Evolutionary conservation across 2,888 invertebrate species (phyloP).

Genomic region (Drosophila greeni): DNA sequence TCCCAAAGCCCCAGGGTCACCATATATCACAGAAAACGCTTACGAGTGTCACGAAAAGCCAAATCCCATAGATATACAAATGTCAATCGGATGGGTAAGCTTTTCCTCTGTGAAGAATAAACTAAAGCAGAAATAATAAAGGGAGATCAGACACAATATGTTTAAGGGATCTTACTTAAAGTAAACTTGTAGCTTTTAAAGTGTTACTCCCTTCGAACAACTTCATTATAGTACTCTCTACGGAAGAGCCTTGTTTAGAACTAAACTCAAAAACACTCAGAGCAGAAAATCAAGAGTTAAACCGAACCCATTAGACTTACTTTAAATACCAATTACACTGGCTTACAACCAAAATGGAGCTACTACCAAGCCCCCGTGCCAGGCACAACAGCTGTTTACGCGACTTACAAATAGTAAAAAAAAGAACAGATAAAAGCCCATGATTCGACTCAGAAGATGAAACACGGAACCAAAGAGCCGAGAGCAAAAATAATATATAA

Average conservation of each 20-base stretch:
- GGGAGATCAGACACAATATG: neutral
- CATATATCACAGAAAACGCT: too few relatives aligned
- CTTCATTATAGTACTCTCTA: too few relatives aligned
- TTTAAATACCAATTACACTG: slow-evolving; percentile 1
- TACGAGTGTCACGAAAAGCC: neutral
- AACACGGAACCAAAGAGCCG: slow-evolving; percentile 40
- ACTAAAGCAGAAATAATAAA: neutral
- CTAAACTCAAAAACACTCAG: neutral
- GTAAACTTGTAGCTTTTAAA: neutral
- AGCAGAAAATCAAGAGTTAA: slow-evolving; percentile 4
- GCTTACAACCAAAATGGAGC: neutral
- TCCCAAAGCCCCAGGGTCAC: neutral
- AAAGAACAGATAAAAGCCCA: neutral
- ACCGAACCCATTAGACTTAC: neutral
- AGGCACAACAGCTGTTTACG: slow-evolving; percentile 18
- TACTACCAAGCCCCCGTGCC: neutral
- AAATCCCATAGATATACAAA: neutral
- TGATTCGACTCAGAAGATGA: slow-evolving; percentile 9
- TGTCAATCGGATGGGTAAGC: neutral
- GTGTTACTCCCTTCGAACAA: neutral
- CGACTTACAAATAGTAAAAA: neutral
- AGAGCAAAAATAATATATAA: slow-evolving; percentile 1
- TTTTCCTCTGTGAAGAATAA: neutral
- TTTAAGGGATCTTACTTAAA: neutral
- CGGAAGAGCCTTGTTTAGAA: neutral